Percentiles rank a stretch among this genome's conserved stretches.
These are phyloP conservation scores for Aplodontia rufa DNA, from an alignment of 2,113 vertebrate species.

Conservation along the genomic window DNA sequence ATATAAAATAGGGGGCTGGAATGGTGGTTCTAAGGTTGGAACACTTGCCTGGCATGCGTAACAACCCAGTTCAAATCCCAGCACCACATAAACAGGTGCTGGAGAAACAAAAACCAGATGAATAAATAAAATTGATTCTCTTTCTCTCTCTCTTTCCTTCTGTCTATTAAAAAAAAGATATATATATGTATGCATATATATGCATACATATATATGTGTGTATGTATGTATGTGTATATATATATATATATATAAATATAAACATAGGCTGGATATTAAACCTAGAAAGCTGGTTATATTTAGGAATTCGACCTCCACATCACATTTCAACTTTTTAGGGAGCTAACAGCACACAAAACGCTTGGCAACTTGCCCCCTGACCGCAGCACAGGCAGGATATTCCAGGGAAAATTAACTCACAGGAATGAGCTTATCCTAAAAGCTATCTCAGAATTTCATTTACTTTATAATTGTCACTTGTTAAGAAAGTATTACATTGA, in stretches of 20 bases:
- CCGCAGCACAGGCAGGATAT: not conserved
- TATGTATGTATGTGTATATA: too few relatives aligned
- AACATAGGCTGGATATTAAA: not conserved
- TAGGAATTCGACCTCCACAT: not conserved
- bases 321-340: not conserved
- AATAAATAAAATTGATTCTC: too few relatives aligned
- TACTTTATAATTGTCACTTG: constrained; percentile 8
- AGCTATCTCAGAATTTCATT: constrained; percentile 17
- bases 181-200: too few relatives aligned
- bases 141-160: too few relatives aligned
- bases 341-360: not conserved
- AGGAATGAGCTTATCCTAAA: constrained; percentile 7
- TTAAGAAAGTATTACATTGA: constrained; percentile 23
- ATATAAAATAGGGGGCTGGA: not conserved
- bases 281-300: not conserved
- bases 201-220: too few relatives aligned
- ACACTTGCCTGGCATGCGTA: too few relatives aligned
- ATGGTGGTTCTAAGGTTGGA: too few relatives aligned
- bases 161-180: too few relatives aligned
- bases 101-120: too few relatives aligned
- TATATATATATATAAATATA: too few relatives aligned
- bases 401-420: constrained; percentile 4
- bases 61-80: too few relatives aligned
- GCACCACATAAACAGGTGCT: too few relatives aligned
- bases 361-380: not conserved